Conservation (phyloP, 2,888 invertebrate species). For the Aromia moschata region DNA sequence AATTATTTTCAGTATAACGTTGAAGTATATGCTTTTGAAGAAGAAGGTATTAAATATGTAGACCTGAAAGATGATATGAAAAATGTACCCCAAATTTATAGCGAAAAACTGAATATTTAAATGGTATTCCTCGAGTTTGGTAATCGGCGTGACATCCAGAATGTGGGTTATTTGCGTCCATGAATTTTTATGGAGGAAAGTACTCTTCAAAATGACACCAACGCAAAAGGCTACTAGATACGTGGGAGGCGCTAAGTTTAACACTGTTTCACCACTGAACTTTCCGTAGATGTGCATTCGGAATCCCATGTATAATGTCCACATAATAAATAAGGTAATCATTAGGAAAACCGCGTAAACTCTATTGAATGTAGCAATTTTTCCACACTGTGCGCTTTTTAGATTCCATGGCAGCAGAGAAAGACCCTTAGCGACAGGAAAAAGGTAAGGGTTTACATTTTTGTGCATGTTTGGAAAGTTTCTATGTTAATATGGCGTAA, state of each 20-base stretch:
- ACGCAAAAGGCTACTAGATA: no score
- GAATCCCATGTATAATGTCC: slow-evolving; percentile 13
- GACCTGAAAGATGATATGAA: background rate
- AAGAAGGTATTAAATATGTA: background rate
- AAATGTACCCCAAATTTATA: background rate
- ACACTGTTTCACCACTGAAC: no score
- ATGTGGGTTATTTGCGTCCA: no score
- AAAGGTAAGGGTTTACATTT: background rate
- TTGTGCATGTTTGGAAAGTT: no score
- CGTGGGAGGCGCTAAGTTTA: no score
- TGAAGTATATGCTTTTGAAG: background rate
- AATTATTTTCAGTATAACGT: background rate
- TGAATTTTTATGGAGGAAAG: background rate
- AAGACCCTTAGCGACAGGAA: background rate
- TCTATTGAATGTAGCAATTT: background rate
- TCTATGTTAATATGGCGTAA: no score
- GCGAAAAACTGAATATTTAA: background rate
- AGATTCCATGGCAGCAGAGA: slow-evolving; percentile 4
- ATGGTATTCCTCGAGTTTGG: background rate
- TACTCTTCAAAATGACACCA: slow-evolving; percentile 16
- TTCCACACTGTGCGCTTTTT: background rate
- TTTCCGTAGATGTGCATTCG: no score
- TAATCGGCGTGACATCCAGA: slow-evolving; percentile 24
- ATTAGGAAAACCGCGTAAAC: slow-evolving; percentile 3
- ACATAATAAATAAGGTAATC: background rate